A percentile compares a stretch with the other conserved stretches of the same genome.
These are phyloP conservation scores for Rhabditoides inermis DNA, from an alignment of 2,888 invertebrate genomes.

Conservation along the genomic window DNA sequence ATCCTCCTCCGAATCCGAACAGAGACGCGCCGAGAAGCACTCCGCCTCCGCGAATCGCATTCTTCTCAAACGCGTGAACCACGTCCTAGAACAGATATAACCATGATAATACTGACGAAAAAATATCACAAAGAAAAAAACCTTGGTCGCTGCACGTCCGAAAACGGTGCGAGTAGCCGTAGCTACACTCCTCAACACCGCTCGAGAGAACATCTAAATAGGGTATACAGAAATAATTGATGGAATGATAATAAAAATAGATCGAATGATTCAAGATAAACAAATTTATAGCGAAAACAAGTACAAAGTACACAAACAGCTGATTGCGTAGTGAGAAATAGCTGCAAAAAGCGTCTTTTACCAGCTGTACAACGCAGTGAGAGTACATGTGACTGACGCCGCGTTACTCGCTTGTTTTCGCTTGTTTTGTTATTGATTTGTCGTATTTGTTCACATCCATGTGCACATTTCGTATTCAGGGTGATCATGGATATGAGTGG, in stretches of 20 bases:
- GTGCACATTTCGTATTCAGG: constrained; percentile 3
- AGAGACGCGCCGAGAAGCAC: constrained; percentile 12
- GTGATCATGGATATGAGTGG: too few relatives aligned
- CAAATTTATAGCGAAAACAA: background rate
- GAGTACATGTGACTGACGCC: constrained; percentile 3
- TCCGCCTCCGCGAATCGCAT: constrained; percentile 8
- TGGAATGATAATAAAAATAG: constrained; percentile 9
- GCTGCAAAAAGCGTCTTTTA: background rate
- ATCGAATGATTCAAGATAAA: constrained; percentile 5
- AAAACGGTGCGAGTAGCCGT: background rate
- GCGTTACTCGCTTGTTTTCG: constrained; percentile 2
- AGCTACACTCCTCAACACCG: background rate
- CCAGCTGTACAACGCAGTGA: background rate
- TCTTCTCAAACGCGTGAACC: too few relatives aligned
- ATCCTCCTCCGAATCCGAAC: constrained; percentile 7
- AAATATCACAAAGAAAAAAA: background rate
- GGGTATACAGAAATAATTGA: background rate
- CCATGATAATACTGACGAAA: background rate
- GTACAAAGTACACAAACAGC: background rate
- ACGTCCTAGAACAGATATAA: too few relatives aligned
- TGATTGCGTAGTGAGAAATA: background rate
- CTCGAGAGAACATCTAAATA: background rate
- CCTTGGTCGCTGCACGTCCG: too few relatives aligned
- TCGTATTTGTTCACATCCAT: too few relatives aligned
- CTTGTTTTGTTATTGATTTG: background rate